Conservation (phyloP, 2,113 vertebrate genomes). For the Neopipo cinnamomea region DNA sequence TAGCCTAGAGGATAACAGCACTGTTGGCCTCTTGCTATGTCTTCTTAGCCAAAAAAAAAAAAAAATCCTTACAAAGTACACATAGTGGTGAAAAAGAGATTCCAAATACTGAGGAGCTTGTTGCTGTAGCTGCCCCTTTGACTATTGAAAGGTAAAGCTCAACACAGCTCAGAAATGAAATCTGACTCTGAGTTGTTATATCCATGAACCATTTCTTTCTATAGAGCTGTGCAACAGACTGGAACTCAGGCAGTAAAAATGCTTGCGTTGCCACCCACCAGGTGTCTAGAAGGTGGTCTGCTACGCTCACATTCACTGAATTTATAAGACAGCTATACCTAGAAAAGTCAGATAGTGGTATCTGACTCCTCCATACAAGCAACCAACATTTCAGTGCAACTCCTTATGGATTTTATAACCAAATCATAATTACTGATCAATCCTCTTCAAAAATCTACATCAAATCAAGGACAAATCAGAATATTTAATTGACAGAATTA, state of each 20-base stretch:
- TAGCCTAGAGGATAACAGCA: background rate
- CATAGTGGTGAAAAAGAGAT: background rate
- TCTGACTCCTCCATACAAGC: background rate
- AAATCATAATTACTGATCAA: background rate
- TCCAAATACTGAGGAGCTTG: background rate
- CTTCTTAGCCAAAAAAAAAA: background rate
- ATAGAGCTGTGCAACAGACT: slow-evolving; percentile 6
- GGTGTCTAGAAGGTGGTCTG: slow-evolving; percentile 43
- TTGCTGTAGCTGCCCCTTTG: background rate
- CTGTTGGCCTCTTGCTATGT: background rate
- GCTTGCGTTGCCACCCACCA: slow-evolving; percentile 29
- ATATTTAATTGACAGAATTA: background rate
- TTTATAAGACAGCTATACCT: background rate
- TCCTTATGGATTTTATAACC: background rate
- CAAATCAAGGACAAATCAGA: background rate
- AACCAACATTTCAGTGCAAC: background rate
- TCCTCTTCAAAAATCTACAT: background rate
- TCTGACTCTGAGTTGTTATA: slow-evolving; percentile 31
- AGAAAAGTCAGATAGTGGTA: background rate
- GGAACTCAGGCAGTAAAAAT: slow-evolving; percentile 36
- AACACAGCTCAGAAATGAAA: background rate
- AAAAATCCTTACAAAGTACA: background rate
- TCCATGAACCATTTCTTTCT: slow-evolving; percentile 39
- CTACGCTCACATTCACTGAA: background rate
- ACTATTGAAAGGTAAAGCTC: slow-evolving; percentile 3